Percentiles rank a stretch among this genome's conserved stretches.
phyloP scores from a whole-genome alignment of 2,888 invertebrate species.

The Drosophila formosana region DNA sequence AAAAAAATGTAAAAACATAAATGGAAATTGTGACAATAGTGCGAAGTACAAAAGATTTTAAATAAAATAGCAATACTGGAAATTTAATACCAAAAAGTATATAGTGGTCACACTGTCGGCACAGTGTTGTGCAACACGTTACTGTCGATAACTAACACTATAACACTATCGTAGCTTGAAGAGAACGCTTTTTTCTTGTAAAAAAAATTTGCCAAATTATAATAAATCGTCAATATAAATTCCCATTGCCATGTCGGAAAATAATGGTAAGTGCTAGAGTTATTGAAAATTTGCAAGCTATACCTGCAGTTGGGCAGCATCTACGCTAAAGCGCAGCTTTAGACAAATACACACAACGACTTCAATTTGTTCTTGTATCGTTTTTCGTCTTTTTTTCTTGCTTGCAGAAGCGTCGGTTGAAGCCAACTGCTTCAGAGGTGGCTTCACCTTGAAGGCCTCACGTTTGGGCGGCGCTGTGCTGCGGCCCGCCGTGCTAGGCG shows the following conservation, averaged over 20 bases:
- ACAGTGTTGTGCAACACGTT: not conserved
- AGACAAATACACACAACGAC: conserved; percentile 25
- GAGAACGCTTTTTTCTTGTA: conserved; percentile 67
- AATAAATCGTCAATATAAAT: conserved; percentile 46
- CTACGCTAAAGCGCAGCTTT: not conserved
- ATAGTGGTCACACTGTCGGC: not conserved
- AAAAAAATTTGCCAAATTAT: conserved; percentile 46
- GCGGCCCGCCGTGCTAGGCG: conserved; percentile 81
- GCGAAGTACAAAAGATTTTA: too few species aligned
- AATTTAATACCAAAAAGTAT: not conserved
- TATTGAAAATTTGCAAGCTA: not conserved
- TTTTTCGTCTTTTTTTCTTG: conserved; percentile 18
- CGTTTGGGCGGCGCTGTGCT: conserved; percentile 82
- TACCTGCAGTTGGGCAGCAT: too few species aligned
- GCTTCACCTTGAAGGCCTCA: conserved; percentile 80
- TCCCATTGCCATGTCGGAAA: conserved; percentile 81
- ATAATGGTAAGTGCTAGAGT: conserved; percentile 80
- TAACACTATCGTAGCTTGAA: conserved; percentile 40
- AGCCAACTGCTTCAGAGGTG: conserved; percentile 82
- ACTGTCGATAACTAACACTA: not conserved
- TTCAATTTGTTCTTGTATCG: conserved; percentile 36
- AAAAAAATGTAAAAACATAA: too few species aligned
- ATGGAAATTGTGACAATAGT: too few species aligned
- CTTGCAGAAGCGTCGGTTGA: conserved; percentile 83
- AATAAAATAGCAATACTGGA: too few species aligned